These are phyloP conservation scores for Isichthys henryi DNA, from an alignment of 2,113 vertebrate species.

Conservation along the genomic window DNA sequence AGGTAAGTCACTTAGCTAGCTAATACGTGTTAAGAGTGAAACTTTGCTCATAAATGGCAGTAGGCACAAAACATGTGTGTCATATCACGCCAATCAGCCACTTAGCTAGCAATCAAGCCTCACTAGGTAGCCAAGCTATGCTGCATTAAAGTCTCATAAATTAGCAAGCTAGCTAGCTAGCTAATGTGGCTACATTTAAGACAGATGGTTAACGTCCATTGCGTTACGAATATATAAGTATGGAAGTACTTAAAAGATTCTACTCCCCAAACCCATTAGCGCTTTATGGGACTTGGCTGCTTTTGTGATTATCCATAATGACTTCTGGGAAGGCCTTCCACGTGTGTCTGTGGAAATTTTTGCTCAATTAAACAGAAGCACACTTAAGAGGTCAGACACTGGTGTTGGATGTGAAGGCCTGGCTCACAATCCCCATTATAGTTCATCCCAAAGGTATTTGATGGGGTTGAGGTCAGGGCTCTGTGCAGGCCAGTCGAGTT, in stretches of 20 bases:
- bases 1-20: background rate
- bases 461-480: no score
- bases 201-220: background rate
- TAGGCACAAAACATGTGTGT: background rate
- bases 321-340: no score
- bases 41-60: background rate
- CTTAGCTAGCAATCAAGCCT: background rate
- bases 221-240: background rate
- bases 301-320: background rate
- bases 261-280: background rate
- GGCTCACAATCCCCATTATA: no score
- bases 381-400: no score
- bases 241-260: background rate
- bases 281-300: background rate
- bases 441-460: no score
- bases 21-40: background rate
- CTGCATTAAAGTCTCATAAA: background rate
- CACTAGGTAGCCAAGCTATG: background rate
- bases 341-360: no score
- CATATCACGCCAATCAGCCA: background rate
- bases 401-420: no score
- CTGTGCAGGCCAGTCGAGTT: no score
- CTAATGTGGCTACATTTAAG: background rate
- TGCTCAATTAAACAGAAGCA: no score
- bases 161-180: background rate